Percentiles rank a stretch among this genome's conserved stretches.
These are phyloP conservation scores for Podilymbus podiceps DNA, from an alignment of 2,113 vertebrate genomes.

Conservation along the genomic window DNA sequence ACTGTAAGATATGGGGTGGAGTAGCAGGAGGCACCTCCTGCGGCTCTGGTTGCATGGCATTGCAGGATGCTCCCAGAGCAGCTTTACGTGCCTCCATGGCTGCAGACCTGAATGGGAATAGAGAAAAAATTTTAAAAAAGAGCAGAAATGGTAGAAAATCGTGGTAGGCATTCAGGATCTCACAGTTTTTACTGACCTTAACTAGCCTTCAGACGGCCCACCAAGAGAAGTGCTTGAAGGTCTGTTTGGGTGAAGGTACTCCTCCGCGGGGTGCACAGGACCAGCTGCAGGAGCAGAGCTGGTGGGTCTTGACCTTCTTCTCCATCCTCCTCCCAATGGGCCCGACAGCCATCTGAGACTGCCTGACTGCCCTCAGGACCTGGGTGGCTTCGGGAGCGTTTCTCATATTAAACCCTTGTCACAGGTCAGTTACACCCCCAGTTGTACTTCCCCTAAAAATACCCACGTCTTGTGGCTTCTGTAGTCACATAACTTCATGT, in stretches of 20 bases:
- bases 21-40: rapidly evolving
- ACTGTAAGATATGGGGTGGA: rapidly evolving
- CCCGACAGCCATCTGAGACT: neutral
- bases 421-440: constrained; percentile 12
- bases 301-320: neutral
- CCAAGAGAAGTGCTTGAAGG: neutral
- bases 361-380: neutral
- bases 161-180: neutral
- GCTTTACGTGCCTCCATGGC: neutral
- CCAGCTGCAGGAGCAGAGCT: neutral
- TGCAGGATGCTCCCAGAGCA: neutral
- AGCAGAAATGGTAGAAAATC: neutral
- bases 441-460: constrained; percentile 34
- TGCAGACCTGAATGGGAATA: neutral
- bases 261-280: rapidly evolving
- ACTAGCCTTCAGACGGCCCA: neutral
- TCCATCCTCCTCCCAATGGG: neutral
- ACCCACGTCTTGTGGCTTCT: constrained; percentile 3
- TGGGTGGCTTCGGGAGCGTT: rapidly evolving
- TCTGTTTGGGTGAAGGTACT: neutral
- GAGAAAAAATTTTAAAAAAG: neutral
- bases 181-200: neutral
- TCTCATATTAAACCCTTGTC: neutral
- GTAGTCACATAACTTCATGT: constrained; percentile 16
- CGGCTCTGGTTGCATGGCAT: rapidly evolving